phyloP scores from a whole-genome alignment of 2,113 vertebrate species.

The Nothocercus julius region DNA sequence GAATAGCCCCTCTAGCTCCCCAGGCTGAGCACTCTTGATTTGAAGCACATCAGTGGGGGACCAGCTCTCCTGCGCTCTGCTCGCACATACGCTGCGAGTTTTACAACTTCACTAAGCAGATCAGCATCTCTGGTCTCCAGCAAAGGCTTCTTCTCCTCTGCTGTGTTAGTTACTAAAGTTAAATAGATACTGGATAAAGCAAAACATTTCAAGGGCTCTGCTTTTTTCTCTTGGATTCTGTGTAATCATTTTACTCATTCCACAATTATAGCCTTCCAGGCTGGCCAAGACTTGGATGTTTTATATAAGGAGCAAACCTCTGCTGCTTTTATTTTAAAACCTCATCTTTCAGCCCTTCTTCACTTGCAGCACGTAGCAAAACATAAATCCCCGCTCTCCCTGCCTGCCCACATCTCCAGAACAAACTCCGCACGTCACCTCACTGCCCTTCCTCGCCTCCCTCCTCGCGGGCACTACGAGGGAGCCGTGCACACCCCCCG shows the following conservation, averaged over 20 bases:
- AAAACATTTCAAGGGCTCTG: not conserved
- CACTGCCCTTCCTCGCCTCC: not conserved
- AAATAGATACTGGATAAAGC: not conserved
- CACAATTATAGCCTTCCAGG: not conserved
- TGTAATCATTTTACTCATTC: slow-evolving; percentile 23
- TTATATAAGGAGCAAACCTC: not conserved
- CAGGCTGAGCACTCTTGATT: not conserved
- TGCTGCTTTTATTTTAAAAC: not conserved
- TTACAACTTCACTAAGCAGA: not conserved
- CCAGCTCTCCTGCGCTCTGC: not conserved
- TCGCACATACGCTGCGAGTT: not conserved
- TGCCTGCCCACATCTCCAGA: not conserved
- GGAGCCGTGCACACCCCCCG: too few relatives aligned
- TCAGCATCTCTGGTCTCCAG: not conserved
- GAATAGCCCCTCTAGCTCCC: not conserved
- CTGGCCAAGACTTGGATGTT: not conserved
- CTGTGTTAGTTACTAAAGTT: not conserved
- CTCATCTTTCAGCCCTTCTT: not conserved
- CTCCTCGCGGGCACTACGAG: not conserved
- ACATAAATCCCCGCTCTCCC: not conserved
- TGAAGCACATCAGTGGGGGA: not conserved
- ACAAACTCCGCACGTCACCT: not conserved
- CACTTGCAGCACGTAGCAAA: not conserved
- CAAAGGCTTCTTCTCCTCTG: not conserved
- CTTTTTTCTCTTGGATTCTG: not conserved